phyloP scores from a whole-genome alignment of 1,140 invertebrate genomes.

The fruit fly (Drosophila melanogaster) region DNA sequence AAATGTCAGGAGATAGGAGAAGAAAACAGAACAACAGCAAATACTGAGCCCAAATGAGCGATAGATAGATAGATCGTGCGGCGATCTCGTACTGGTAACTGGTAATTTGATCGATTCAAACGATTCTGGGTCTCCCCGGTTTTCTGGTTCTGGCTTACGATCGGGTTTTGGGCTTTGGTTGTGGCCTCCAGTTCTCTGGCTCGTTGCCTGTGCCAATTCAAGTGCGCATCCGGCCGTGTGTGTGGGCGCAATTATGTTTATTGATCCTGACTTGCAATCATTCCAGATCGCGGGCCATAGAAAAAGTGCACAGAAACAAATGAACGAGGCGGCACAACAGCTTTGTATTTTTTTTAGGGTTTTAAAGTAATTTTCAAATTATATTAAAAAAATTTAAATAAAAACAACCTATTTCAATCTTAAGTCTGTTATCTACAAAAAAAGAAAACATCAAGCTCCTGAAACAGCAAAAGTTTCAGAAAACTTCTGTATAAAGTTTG shows the following conservation, averaged over 20 bases:
- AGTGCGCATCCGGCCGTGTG: conserved; percentile 78
- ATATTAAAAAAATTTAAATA: neutral
- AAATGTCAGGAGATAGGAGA: conserved; percentile 25
- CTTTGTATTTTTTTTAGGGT: neutral
- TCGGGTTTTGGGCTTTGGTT: neutral
- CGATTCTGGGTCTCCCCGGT: conserved; percentile 15
- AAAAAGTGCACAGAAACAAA: conserved; percentile 23
- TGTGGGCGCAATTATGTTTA: conserved; percentile 73
- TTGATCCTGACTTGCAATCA: conserved; percentile 66
- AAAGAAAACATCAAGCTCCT: too few species aligned
- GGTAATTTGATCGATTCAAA: conserved; percentile 59
- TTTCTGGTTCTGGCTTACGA: conserved; percentile 7
- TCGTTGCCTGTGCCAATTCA: conserved; percentile 65
- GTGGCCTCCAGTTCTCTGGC: conserved; percentile 5
- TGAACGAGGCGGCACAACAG: conserved; percentile 3
- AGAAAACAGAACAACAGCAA: conserved; percentile 9
- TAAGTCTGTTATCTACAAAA: too few species aligned
- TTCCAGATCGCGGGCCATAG: conserved; percentile 48
- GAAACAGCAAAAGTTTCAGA: too few species aligned
- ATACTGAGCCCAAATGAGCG: conserved; percentile 20
- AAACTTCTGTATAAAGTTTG: too few species aligned
- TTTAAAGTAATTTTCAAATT: neutral
- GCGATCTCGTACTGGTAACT: conserved; percentile 45
- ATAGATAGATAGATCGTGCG: conserved; percentile 44
- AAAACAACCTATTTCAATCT: too few species aligned